A percentile compares a stretch with the other conserved stretches of the same genome.
These are phyloP conservation scores for Drusus annulatus DNA, from an alignment of 1,140 invertebrate genomes.

Conservation along the genomic window DNA sequence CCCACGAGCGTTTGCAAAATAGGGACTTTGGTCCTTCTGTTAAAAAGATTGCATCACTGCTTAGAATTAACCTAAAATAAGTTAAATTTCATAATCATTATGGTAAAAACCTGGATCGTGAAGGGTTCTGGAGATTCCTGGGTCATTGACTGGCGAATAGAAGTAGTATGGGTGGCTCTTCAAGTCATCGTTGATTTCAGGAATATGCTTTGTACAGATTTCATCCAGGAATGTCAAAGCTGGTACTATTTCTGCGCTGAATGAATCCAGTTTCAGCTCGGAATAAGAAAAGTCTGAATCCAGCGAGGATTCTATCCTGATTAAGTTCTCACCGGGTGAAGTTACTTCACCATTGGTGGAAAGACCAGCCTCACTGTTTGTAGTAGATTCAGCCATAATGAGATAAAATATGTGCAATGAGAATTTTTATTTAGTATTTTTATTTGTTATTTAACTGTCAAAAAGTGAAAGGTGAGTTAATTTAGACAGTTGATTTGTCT, in stretches of 20 bases:
- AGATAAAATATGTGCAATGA: background rate
- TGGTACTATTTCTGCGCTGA: background rate
- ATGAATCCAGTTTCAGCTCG: background rate
- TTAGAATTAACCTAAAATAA: too few species aligned
- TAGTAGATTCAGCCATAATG: background rate
- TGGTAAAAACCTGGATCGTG: conserved; percentile 37
- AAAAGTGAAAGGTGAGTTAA: background rate
- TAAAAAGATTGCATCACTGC: too few species aligned
- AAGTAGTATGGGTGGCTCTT: conserved; percentile 42
- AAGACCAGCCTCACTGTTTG: background rate
- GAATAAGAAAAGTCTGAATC: conserved; percentile 7
- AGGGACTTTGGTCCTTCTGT: too few species aligned
- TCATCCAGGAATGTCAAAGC: conserved; percentile 3
- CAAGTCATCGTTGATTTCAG: conserved; percentile 42
- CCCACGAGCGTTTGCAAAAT: too few species aligned
- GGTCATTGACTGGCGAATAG: conserved; percentile 43
- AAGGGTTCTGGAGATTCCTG: conserved; percentile 27
- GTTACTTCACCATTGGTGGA: too few species aligned
- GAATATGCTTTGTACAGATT: conserved; percentile 43
- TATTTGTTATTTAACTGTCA: background rate
- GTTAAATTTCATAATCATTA: too few species aligned
- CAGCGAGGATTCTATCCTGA: background rate
- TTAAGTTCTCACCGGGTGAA: too few species aligned
- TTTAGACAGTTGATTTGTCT: background rate
- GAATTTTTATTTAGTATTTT: too few species aligned